Evolutionary conservation across 2,797 vertebrate genomes (phyloP).

Genomic region (Alfaro cultratus): DNA sequence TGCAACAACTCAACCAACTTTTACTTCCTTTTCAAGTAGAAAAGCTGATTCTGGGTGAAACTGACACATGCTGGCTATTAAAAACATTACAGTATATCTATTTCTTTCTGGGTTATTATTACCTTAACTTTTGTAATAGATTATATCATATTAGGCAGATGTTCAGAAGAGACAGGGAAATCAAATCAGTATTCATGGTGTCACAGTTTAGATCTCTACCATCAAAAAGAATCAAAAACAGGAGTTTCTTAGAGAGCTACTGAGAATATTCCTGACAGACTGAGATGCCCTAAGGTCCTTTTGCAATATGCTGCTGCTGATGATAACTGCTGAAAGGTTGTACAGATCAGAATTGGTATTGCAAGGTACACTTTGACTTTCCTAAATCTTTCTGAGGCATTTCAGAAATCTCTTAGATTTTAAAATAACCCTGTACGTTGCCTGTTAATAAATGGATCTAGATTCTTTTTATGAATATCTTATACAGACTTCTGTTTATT

Average conservation of each 20-base stretch:
- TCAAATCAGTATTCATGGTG: neutral
- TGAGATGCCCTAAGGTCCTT: constrained; percentile 14
- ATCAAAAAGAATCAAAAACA: neutral
- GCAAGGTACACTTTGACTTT: neutral
- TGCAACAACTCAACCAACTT: constrained; percentile 6
- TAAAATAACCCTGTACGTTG: neutral
- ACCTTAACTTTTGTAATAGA: neutral
- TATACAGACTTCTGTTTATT: neutral
- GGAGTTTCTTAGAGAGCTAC: neutral
- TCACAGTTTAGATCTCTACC: constrained; percentile 6
- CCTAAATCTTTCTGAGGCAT: neutral
- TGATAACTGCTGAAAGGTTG: constrained; percentile 30
- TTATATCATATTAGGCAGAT: neutral
- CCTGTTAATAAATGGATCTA: neutral
- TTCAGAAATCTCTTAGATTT: neutral
- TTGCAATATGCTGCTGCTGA: constrained; percentile 4
- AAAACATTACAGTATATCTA: neutral
- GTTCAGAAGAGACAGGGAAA: neutral
- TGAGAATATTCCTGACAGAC: constrained; percentile 8
- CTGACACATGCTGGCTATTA: neutral
- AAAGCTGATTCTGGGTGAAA: neutral
- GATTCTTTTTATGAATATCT: neutral
- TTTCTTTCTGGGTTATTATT: neutral
- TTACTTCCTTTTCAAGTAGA: neutral
- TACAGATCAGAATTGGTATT: constrained; percentile 1